Conservation (phyloP, 2,797 vertebrate species). For the Trachurus trachurus region DNA sequence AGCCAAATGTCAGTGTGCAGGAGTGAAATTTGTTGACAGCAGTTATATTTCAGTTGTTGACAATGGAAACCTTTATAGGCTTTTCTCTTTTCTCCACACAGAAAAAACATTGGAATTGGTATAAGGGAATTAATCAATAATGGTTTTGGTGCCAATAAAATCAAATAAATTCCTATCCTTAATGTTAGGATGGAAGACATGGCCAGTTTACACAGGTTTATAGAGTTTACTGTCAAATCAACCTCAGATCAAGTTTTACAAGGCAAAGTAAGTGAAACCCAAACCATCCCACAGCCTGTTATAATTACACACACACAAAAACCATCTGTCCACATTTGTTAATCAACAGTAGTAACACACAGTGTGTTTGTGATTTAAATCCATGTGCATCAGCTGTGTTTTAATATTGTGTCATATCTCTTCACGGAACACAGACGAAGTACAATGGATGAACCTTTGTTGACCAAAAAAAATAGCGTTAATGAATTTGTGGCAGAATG, state of each 20-base stretch:
- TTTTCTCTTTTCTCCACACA: too few species aligned
- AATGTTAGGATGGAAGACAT: background rate
- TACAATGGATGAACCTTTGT: background rate
- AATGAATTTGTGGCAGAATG: too few species aligned
- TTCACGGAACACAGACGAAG: background rate
- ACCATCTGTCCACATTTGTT: constrained; percentile 13
- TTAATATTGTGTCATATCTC: constrained; percentile 3
- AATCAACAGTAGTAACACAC: constrained; percentile 24
- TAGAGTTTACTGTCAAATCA: constrained; percentile 4
- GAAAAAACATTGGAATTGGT: too few species aligned
- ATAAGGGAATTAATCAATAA: too few species aligned
- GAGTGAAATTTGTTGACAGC: too few species aligned
- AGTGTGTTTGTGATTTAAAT: constrained; percentile 14
- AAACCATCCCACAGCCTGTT: background rate
- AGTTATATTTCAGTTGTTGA: too few species aligned
- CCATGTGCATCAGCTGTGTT: constrained; percentile 18
- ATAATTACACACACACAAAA: too few species aligned
- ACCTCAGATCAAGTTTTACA: background rate
- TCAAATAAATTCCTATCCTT: too few species aligned
- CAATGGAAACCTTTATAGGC: too few species aligned
- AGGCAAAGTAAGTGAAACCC: constrained; percentile 8
- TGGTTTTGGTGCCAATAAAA: too few species aligned
- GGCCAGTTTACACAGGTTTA: constrained; percentile 2
- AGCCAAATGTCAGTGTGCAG: too few species aligned
- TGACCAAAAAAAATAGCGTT: too few species aligned